These are phyloP conservation scores for Agrotis clavis DNA, from an alignment of 2,888 invertebrate genomes.

Conservation along the genomic window DNA sequence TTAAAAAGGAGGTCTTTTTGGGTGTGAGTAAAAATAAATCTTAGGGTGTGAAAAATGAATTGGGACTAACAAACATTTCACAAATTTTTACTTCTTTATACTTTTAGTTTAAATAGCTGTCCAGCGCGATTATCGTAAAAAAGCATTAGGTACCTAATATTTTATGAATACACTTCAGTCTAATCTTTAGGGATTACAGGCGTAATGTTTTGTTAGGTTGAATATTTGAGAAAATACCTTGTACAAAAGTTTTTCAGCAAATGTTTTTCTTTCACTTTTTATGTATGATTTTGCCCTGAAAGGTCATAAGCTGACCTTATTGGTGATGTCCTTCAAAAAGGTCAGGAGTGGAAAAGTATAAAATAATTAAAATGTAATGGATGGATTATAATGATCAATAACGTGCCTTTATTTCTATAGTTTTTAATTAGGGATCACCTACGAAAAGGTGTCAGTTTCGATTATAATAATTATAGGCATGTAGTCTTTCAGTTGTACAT, in stretches of 20 bases:
- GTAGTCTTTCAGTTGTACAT: neutral
- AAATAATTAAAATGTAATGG: neutral
- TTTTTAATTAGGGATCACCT: too few species aligned
- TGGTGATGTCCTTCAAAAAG: neutral
- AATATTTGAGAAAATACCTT: constrained; percentile 3
- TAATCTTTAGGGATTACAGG: neutral
- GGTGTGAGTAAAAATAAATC: too few species aligned
- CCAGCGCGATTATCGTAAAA: too few species aligned
- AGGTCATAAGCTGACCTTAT: neutral
- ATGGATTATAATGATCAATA: neutral
- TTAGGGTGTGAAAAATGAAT: too few species aligned
- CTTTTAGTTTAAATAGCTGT: too few species aligned
- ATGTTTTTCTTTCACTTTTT: neutral
- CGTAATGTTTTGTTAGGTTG: neutral
- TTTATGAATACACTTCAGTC: neutral
- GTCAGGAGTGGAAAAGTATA: neutral
- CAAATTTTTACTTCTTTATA: too few species aligned
- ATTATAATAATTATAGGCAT: neutral
- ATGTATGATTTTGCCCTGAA: too few species aligned
- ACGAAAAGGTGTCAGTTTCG: neutral
- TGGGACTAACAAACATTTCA: too few species aligned
- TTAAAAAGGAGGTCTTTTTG: too few species aligned
- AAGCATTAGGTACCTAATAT: too few species aligned
- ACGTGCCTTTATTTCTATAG: neutral
- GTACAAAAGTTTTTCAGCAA: neutral